Conservation (phyloP, 2,113 vertebrate species). For the Scalopus aquaticus region DNA sequence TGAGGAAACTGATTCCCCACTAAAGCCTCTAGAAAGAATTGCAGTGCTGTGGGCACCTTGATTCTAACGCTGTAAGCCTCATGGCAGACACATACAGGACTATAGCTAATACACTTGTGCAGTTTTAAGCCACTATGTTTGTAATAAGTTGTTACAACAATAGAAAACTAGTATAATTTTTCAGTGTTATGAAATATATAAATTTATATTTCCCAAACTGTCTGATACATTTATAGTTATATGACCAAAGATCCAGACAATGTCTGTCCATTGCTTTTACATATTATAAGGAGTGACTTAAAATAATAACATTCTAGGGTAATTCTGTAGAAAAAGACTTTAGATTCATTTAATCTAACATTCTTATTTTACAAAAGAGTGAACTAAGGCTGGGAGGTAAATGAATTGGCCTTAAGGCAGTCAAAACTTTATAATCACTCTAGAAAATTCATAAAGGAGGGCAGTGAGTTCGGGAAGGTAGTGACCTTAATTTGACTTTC, state of each 20-base stretch:
- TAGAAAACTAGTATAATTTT: neutral
- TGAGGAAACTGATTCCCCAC: neutral
- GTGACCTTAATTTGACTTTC: neutral
- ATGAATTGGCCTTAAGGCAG: neutral
- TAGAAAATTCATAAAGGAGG: neutral
- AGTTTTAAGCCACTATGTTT: neutral
- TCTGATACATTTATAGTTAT: neutral
- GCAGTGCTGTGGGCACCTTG: neutral
- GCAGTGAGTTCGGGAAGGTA: neutral
- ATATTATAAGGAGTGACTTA: constrained; percentile 8
- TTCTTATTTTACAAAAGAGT: neutral
- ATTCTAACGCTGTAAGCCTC: neutral
- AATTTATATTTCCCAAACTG: neutral
- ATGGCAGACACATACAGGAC: neutral
- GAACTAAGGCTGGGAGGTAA: neutral
- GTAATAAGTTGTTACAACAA: neutral
- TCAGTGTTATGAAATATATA: constrained; percentile 21
- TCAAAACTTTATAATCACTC: neutral
- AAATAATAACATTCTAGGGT: neutral
- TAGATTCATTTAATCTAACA: neutral
- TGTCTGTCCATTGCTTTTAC: neutral
- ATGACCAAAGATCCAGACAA: neutral
- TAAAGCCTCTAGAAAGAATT: neutral
- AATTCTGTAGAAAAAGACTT: constrained; percentile 18
- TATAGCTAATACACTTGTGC: neutral